A percentile compares a stretch with the other conserved stretches of the same genome.
These are phyloP conservation scores for Castor canadensis DNA, from an alignment of 2,113 vertebrate species.

Conservation along the genomic window DNA sequence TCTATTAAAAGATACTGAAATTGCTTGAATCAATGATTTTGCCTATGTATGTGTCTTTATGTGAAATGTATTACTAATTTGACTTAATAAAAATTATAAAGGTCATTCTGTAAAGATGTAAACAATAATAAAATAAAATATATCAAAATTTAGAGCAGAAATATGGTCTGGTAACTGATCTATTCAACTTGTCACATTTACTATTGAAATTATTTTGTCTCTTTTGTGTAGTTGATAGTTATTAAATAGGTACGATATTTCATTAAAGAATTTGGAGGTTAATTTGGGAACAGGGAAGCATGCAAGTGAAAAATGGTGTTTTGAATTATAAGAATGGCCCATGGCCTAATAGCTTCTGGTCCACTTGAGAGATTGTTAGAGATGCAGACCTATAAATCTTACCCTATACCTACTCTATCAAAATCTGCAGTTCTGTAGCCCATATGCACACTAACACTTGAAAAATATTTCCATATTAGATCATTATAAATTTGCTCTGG, in stretches of 20 bases:
- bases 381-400: not conserved
- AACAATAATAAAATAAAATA: slow-evolving; percentile 7
- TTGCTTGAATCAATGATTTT: not conserved
- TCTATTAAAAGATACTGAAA: not conserved
- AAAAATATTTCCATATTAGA: not conserved
- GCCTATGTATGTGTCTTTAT: not conserved
- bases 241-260: not conserved
- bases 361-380: not conserved
- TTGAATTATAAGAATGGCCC: not conserved
- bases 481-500: not conserved
- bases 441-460: not conserved
- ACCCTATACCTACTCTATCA: not conserved
- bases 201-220: not conserved
- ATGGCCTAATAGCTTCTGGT: not conserved
- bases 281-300: not conserved
- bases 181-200: not conserved
- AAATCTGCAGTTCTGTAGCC: not conserved
- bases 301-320: not conserved
- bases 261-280: not conserved
- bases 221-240: not conserved
- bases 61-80: not conserved
- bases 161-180: not conserved
- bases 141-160: not conserved
- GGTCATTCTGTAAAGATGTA: not conserved
- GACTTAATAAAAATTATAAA: not conserved